Evolutionary conservation across 2,888 invertebrate genomes (phyloP).

Genomic region (Cheilosia variabilis): DNA sequence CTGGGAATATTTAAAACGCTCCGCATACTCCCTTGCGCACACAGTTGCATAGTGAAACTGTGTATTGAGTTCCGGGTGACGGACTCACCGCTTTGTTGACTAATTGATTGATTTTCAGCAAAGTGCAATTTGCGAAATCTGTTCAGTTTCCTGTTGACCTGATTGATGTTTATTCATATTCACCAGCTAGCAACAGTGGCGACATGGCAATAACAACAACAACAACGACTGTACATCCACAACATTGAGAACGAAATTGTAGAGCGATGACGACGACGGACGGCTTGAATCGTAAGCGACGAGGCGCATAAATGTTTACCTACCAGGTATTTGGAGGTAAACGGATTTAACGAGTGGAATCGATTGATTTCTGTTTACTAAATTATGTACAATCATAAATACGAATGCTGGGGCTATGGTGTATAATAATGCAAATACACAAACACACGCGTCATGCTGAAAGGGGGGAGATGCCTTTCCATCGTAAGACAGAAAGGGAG

Average conservation of each 20-base stretch:
- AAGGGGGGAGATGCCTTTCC: conserved; percentile 26
- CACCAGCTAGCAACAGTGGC: conserved; percentile 54
- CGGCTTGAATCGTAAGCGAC: conserved; percentile 57
- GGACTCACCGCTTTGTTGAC: conserved; percentile 65
- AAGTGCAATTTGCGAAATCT: conserved; percentile 74
- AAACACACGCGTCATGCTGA: conserved; percentile 18
- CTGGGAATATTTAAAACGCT: conserved; percentile 43
- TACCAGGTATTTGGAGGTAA: conserved; percentile 67
- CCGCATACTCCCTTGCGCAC: conserved; percentile 6
- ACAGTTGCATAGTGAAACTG: conserved; percentile 33
- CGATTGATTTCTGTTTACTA: conserved; percentile 75
- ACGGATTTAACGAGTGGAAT: conserved; percentile 75
- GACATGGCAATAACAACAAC: conserved; percentile 17
- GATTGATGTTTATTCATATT: conserved; percentile 76
- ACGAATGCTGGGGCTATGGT: conserved; percentile 38
- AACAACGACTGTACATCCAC: conserved; percentile 41
- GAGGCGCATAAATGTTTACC: conserved; percentile 69
- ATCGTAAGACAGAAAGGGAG: conserved; percentile 12
- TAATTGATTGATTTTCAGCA: conserved; percentile 74
- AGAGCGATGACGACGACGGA: conserved; percentile 17
- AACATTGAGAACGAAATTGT: conserved; percentile 42
- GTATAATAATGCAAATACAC: conserved; percentile 60
- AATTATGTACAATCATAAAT: conserved; percentile 72
- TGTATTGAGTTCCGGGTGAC: conserved; percentile 42
- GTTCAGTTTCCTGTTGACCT: conserved; percentile 75